phyloP scores from a whole-genome alignment of 2,888 invertebrate genomes.

The Notodonta ziczac region DNA sequence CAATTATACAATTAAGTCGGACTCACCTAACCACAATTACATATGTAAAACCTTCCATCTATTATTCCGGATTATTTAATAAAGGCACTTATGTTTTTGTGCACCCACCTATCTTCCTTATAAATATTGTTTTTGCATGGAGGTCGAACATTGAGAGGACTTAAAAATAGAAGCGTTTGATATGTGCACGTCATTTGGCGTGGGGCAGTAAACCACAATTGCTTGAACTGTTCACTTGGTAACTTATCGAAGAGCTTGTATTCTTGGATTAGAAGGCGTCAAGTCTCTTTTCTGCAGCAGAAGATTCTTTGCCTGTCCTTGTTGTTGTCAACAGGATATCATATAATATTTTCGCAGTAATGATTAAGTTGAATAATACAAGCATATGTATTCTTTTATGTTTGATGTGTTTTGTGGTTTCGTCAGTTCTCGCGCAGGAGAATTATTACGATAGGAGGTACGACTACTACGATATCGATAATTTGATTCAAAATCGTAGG shows the following conservation, averaged over 20 bases:
- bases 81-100: constrained; percentile 46
- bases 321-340: background rate
- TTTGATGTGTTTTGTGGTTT: constrained; percentile 17
- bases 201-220: constrained; percentile 7
- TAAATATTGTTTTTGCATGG: constrained; percentile 50
- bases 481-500: constrained; percentile 86
- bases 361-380: constrained; percentile 26
- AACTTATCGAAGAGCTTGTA: background rate
- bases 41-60: constrained; percentile 3
- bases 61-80: constrained; percentile 26
- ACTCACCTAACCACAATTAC: background rate
- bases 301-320: background rate
- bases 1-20: constrained; percentile 10
- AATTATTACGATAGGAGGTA: constrained; percentile 70
- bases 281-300: background rate
- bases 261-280: background rate
- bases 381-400: constrained; percentile 15
- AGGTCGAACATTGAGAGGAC: constrained; percentile 47
- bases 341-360: background rate
- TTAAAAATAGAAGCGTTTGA: constrained; percentile 61
- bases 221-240: background rate
- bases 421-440: constrained; percentile 39
- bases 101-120: constrained; percentile 31
- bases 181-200: constrained; percentile 49
- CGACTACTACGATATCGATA: constrained; percentile 88